These are phyloP conservation scores for Cyphomyrus discorhynchus DNA, from an alignment of 2,113 vertebrate species.

Conservation along the genomic window DNA sequence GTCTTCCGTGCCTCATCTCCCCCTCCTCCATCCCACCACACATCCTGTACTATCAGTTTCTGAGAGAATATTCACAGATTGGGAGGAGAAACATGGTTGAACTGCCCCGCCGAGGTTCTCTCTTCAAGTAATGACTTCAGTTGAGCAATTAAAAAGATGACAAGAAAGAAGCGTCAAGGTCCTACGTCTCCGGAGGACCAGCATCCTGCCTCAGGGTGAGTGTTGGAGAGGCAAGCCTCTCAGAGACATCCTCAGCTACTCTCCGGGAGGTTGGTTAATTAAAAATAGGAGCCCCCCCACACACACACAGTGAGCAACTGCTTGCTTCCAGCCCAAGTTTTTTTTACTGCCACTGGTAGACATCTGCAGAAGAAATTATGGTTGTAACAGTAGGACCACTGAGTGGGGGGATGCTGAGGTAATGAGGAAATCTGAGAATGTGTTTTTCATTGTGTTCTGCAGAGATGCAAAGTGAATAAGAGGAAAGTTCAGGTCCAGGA, in stretches of 20 bases:
- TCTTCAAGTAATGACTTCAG: not conserved
- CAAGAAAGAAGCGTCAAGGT: not conserved
- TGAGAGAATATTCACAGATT: not conserved
- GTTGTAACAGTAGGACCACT: conserved; percentile 13
- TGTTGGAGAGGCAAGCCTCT: not conserved
- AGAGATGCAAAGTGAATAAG: not conserved
- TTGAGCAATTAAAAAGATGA: not conserved
- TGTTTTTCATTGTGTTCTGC: not conserved
- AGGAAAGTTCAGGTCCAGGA: not conserved
- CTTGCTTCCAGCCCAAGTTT: conserved; percentile 14
- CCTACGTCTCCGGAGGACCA: not conserved
- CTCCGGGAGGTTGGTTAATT: not conserved
- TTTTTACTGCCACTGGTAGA: conserved; percentile 15
- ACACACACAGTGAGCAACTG: not conserved
- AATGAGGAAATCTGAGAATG: not conserved
- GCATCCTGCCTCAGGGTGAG: not conserved
- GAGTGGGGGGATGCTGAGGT: not conserved
- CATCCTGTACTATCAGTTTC: not conserved
- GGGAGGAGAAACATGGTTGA: not conserved
- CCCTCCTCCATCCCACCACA: not conserved
- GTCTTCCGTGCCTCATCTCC: not conserved
- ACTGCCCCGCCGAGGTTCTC: not conserved
- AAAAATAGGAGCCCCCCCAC: not conserved
- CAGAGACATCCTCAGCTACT: not conserved
- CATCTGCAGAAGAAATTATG: conserved; percentile 20